Conservation (phyloP, 2,888 invertebrate species). For the Dione vanillae region DNA sequence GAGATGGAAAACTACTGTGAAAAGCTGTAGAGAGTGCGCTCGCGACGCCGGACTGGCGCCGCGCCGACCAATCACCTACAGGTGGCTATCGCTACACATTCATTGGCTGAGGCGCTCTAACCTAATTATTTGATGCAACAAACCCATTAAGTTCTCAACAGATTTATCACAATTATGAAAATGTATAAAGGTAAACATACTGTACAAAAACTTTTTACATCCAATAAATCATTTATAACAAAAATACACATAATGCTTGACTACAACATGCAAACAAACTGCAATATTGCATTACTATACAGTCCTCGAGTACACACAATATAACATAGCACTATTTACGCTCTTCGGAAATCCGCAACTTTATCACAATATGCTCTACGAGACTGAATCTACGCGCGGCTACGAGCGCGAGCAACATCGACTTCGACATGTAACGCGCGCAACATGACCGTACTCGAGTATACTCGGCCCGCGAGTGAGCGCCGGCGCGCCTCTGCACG, state of each 20-base stretch:
- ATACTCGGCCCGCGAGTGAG: neutral
- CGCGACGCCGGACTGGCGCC: slow-evolving; percentile 19
- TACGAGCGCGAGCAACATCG: neutral
- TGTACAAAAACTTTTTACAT: too few species aligned
- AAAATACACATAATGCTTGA: too few species aligned
- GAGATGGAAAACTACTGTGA: neutral
- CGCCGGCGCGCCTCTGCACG: slow-evolving; percentile 13
- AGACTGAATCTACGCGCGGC: neutral
- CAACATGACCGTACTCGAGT: neutral
- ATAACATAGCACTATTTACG: slow-evolving; percentile 3
- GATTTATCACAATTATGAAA: neutral
- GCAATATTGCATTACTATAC: neutral
- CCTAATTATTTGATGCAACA: slow-evolving; percentile 23
- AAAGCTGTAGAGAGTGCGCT: neutral
- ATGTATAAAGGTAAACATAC: neutral
- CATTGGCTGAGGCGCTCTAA: slow-evolving; percentile 9
- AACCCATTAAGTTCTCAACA: slow-evolving; percentile 15
- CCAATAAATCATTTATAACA: too few species aligned
- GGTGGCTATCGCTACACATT: slow-evolving; percentile 17
- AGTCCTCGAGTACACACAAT: slow-evolving; percentile 6
- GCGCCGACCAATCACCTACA: slow-evolving; percentile 27
- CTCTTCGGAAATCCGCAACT: neutral
- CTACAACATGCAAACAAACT: neutral
- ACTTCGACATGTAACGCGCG: neutral
- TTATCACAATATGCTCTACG: neutral